Base-by-base conservation (phyloP, 2,797 vertebrate genomes). In the Silurus lanzhouensis region DNA sequence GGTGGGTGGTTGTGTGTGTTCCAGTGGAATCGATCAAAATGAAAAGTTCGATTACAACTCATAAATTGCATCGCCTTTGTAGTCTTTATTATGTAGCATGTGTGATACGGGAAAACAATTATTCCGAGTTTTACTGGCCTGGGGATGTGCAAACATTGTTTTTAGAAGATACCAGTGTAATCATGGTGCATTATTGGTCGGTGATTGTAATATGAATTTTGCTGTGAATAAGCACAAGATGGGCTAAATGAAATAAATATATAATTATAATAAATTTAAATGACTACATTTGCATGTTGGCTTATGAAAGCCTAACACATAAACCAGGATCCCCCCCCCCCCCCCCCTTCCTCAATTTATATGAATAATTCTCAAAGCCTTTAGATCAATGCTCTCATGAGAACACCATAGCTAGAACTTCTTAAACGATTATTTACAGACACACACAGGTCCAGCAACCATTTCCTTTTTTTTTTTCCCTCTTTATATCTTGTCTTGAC, bases 361-460 rank as follows among this genome's bases (percentile, higher is more conserved):
- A 19, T 79, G 8, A 10, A 70, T 71, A 10, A 70, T 71, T 71
- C 27, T 20, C 52, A 48, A 13, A 31, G 60, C 60, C 38, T 57
- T 20, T 52, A 80, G 46, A 85, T 85, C 57, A 80, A 55, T 72
- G 38, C 8, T 17, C 9, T 17, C 52, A 60, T 70, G 58, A 84
- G 48, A 19, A 8, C 83, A 67, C 61, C 48, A 58, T 52, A n/a
- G 27, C 46, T 76, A 13, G 46, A 22, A 38, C 12, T 9, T 27
- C 12, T 1, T 38, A 13, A 22, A 46, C 0, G 25, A 63, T 57
- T 44, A 61, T 61, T 78, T 9, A 44, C 15, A 38, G 57, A 60
- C 12, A 61, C 57, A 38, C 7, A 81, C 22, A 52, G 15, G 13
- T 63, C 58, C 58, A 48, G 6, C 38, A 64, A 46, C 64, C 38